phyloP scores from a whole-genome alignment of 1,140 invertebrate genomes.

The Diorhabda elongata region DNA sequence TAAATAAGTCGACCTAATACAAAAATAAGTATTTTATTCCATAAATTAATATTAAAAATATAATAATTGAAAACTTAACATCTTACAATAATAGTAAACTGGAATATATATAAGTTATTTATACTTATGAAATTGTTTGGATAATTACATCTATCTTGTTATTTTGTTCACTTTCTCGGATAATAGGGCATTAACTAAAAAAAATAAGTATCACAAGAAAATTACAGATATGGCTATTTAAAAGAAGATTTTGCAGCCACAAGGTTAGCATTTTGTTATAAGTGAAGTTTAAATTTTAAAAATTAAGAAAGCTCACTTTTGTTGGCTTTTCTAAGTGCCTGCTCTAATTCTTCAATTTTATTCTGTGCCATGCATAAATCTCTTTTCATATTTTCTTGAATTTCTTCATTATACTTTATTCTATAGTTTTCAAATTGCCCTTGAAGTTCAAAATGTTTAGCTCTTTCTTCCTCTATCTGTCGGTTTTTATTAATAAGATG shows the following conservation, averaged over 20 bases:
- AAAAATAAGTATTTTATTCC: too few relatives aligned
- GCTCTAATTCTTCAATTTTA: slow-evolving; percentile 29
- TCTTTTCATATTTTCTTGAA: slow-evolving; percentile 20
- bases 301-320: slow-evolving; percentile 26
- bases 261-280: too few relatives aligned
- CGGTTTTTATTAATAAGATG: slow-evolving; percentile 24
- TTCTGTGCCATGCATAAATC: slow-evolving; percentile 21
- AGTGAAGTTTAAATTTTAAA: too few relatives aligned
- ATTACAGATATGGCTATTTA: too few relatives aligned
- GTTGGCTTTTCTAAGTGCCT: slow-evolving; percentile 30
- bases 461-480: slow-evolving; percentile 19
- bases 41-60: too few relatives aligned
- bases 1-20: too few relatives aligned
- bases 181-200: slow-evolving; percentile 29
- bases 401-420: slow-evolving; percentile 26
- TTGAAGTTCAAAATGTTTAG: slow-evolving; percentile 21
- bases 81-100: too few relatives aligned
- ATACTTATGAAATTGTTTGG: neutral
- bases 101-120: neutral
- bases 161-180: slow-evolving; percentile 25
- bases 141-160: neutral
- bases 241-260: too few relatives aligned
- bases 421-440: slow-evolving; percentile 30
- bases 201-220: neutral
- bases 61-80: too few relatives aligned